Base-by-base conservation (phyloP, 2,888 invertebrate species). In the Leucoma salicis region DNA sequence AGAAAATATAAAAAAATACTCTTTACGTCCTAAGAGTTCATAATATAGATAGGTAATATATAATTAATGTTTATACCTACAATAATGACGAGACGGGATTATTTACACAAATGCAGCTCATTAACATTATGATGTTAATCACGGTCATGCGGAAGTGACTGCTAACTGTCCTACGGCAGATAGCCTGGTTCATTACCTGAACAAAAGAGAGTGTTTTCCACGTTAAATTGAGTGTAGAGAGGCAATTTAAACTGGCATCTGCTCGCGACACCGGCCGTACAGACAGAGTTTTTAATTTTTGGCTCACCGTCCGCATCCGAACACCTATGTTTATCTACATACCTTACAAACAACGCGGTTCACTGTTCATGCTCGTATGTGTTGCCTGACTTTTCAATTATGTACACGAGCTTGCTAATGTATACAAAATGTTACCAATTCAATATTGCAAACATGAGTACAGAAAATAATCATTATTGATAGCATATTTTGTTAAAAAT, bases 131-230 rank as follows among this genome's bases (percentile, higher is more conserved):
- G 14, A 11, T 36, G 50, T 41, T 63, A 72, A 70, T 65, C 56
- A 46, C 49, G 47, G 53, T 35, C 41, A 49, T 63, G 60, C 52
- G 51, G 47, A 69, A 76, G 70, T 56, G 68, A 46, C 54, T 64
- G 71, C 70, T 66, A 59, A 66, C 58, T 57, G 58, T 52, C 49
- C 57, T 13, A 53, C 42, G 45, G 46, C 63, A 64, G 67, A 66
- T 65, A 59, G 58, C 56, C 46, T 63, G 66, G 67, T 83, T 82
- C 78, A 82, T 88, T 86, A 87, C 75, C 69, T 69, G 77, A 72
- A 87, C 85, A 87, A 87, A 81, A 73, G 77, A 63, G 77, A 88
- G 86, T 82, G 84, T 82, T 85, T 84, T 82, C 76, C 75, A 80
- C 75, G 82, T 82, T 82, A 78, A 83, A 85, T 84, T 81, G 83